Evolutionary conservation across 2,113 vertebrate genomes (phyloP), one percentile per base, ranked within the genome.

Genomic region (Hylia prasina): DNA sequence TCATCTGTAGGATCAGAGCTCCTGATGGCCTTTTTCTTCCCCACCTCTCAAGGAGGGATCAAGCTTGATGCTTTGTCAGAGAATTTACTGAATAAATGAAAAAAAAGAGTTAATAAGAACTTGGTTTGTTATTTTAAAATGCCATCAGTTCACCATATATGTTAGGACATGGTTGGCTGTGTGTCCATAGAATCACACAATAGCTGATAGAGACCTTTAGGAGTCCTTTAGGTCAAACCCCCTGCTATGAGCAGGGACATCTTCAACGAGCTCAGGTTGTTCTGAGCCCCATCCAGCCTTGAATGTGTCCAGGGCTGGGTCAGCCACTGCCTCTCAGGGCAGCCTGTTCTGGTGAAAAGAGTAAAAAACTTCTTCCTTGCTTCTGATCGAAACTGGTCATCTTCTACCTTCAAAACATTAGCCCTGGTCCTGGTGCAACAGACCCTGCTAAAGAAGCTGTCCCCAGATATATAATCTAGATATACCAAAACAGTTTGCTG

Each of bases 271-370:
- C 8, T 30, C 31, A 54, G 11, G 15, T 10, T 76, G 22, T 31
- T 68, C 44, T 2, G 5, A 81, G 33, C 33, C 9, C 30, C 2
- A 1, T 61, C 40, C 64, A 53, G 0, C 19, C 24, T 33, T 3
- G 11, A 24, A 21, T 11, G 42, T 65, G 35, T 37, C 27, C 28
- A 65, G 45, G 48, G 30, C 13, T 69, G 44, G 44, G 11, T 16
- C 69, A 15, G 44, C 25, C 12, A 25, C 54, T 33, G 18, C 33
- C 11, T 86, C 42, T 63, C 51, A 54, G 51, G 42, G 19, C 47
- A 91, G 35, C 21, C 45, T 65, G 23, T 8, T 1, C 23, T n/a
- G 42, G 8, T 45, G 51, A 28, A 64, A 64, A 23, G 58, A n/a
- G 7, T 51, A 33, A 64, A 47, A 81, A 63, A 3, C 31, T 9